Evolutionary conservation across 1,140 invertebrate genomes (phyloP), one percentile per base, ranked within the genome.

Genomic region (Trachymyrmex cornetzi): DNA sequence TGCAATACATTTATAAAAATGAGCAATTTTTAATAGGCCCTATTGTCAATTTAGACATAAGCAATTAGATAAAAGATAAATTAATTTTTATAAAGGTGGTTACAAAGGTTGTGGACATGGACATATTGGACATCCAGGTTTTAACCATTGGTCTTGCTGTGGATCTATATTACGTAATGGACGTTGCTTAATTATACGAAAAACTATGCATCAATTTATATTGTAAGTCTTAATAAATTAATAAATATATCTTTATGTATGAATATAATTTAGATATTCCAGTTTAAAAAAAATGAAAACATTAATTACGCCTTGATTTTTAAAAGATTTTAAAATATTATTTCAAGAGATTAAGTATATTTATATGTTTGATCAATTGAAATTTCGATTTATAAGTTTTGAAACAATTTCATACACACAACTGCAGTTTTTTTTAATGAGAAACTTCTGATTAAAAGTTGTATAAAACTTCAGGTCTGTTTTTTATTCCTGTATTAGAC

Each of bases 61-160:
- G 3, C 24, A 63, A 75, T 14, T 14, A 59, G 63, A 24, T 2
- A 84, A 74, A 63, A 11, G 22, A 79, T 57, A 87, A 87, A 71
- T 80, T 90, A 69, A 66, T 92, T 30, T 48, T 48, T 34, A 9
- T 82, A 86, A 93, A 91, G 97, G 96, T 71, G 97, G 97, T 24
- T 98, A 98, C 90, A 96, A 96, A 93, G 97, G 97, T 90, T 98
- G 97, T 92, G 97, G 97, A 0, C 97, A 98, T 95, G 97, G 97
- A 24, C 97, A 98, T 93, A 94, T 95, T 61, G 97, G 97, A 30
- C 97, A 98, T 96, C 97, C 97, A 19, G 97, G 97, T 57, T 94
- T 96, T 77, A 95, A 97, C 57, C 97, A 98, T 94, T 98, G 97
- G 97, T 98, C 97, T n/a, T 98, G 97, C 90, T 98, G 97, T 93